phyloP scores from a whole-genome alignment of 2,113 vertebrate species.

The Bos taurus region DNA sequence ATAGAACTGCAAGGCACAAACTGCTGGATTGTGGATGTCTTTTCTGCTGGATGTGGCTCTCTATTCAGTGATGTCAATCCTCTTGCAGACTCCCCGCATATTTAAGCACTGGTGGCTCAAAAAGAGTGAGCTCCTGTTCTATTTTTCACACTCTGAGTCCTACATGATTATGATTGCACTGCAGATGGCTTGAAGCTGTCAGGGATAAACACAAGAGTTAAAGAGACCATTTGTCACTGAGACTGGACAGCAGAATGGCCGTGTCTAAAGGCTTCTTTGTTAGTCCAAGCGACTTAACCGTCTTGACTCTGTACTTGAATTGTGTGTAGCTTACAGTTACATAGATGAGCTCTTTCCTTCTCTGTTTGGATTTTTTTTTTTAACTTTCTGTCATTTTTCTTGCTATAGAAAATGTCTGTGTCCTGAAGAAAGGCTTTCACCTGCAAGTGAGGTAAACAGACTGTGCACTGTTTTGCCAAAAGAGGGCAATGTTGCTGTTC shows the following conservation, averaged over 20 bases:
- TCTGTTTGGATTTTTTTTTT: neutral
- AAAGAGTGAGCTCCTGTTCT: neutral
- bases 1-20: neutral
- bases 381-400: conserved; percentile 43
- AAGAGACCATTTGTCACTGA: neutral
- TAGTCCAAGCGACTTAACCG: neutral
- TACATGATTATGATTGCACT: conserved; percentile 7
- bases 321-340: neutral
- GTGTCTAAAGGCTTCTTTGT: conserved; percentile 53
- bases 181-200: conserved; percentile 33
- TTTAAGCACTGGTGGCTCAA: neutral
- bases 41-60: neutral
- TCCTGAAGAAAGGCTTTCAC: conserved; percentile 62
- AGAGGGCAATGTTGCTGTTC: conserved; percentile 97
- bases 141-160: conserved; percentile 33
- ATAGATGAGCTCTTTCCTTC: neutral
- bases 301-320: neutral
- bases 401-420: conserved; percentile 40
- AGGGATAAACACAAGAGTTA: conserved; percentile 33
- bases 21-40: neutral
- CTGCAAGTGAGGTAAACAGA: conserved; percentile 61
- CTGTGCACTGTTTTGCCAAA: conserved; percentile 84
- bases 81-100: neutral
- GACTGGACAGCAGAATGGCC: conserved; percentile 1
- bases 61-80: neutral